phyloP scores from a whole-genome alignment of 2,888 invertebrate genomes.

The Pherbina coryleti region DNA sequence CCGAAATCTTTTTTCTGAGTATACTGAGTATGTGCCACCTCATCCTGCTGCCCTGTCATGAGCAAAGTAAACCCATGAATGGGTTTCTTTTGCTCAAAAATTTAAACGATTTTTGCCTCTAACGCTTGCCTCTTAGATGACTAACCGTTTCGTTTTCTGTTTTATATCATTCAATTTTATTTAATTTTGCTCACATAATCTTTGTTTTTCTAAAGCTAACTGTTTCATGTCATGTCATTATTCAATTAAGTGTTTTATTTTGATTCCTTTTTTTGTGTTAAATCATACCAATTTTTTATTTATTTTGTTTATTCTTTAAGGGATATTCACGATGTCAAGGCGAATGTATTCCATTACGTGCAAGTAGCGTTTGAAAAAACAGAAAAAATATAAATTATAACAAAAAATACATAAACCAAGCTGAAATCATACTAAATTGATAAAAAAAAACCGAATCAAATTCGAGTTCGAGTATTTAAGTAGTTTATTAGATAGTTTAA shows the following conservation, averaged over 20 bases:
- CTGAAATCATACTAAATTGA: background rate
- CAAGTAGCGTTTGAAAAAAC: slow-evolving; percentile 72
- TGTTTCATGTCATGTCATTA: slow-evolving; percentile 24
- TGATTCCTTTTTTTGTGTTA: slow-evolving; percentile 48
- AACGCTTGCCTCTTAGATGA: background rate
- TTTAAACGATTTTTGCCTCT: too few species aligned
- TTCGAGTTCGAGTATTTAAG: slow-evolving; percentile 2
- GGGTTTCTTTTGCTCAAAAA: background rate
- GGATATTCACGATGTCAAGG: slow-evolving; percentile 71
- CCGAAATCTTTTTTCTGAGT: too few species aligned
- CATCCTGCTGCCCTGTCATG: background rate
- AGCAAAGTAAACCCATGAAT: background rate
- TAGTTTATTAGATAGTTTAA: slow-evolving; percentile 11
- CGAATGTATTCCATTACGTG: slow-evolving; percentile 75
- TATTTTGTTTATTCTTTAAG: slow-evolving; percentile 65
- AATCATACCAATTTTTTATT: slow-evolving; percentile 41
- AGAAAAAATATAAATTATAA: too few species aligned
- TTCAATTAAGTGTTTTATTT: slow-evolving; percentile 48
- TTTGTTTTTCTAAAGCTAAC: background rate
- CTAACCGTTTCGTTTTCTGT: background rate
- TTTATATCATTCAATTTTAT: background rate
- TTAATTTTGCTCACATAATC: background rate
- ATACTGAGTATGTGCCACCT: too few species aligned
- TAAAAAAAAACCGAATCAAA: background rate
- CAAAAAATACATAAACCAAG: background rate